These are phyloP conservation scores for Drosophila aldrichi DNA, from an alignment of 2,888 invertebrate species.

Conservation along the genomic window DNA sequence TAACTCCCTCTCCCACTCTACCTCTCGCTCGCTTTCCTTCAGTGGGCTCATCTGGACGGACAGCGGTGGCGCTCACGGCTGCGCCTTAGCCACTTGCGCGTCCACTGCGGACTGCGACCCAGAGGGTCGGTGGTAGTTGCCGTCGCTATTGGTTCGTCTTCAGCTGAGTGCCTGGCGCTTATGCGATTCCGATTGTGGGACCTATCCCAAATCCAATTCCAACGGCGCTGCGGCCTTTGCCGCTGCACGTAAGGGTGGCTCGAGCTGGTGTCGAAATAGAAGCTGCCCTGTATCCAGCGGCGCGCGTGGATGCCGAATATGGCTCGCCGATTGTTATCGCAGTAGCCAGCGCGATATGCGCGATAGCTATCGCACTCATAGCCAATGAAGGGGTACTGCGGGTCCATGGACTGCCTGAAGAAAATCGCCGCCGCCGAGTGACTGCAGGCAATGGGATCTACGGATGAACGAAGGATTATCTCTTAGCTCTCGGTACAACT, in stretches of 20 bases:
- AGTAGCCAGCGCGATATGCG: slow-evolving; percentile 70
- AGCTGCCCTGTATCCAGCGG: slow-evolving; percentile 71
- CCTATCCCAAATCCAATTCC: slow-evolving; percentile 15
- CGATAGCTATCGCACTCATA: slow-evolving; percentile 79
- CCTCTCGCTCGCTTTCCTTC: background rate
- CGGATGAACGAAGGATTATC: background rate
- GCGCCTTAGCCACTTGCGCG: slow-evolving; percentile 14
- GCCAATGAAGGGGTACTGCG: slow-evolving; percentile 80
- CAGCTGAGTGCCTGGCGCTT: slow-evolving; percentile 9
- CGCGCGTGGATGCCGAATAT: slow-evolving; percentile 84
- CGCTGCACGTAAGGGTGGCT: slow-evolving; percentile 72
- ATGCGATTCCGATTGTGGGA: background rate
- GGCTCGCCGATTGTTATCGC: slow-evolving; percentile 72
- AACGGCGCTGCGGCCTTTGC: slow-evolving; percentile 10
- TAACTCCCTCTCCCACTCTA: background rate
- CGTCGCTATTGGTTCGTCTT: slow-evolving; percentile 8
- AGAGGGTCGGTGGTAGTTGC: background rate
- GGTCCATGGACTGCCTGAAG: slow-evolving; percentile 84
- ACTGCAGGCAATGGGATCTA: slow-evolving; percentile 84
- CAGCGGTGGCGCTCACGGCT: slow-evolving; percentile 12
- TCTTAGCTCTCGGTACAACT: fast-evolving
- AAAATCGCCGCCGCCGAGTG: slow-evolving; percentile 83
- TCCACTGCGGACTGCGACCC: slow-evolving; percentile 19
- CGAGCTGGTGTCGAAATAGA: slow-evolving; percentile 77
- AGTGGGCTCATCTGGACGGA: background rate